A percentile compares a stretch with the other conserved stretches of the same genome.
phyloP scores from a whole-genome alignment of 2,113 vertebrate genomes.

The Dunckerocampus dactyliophorus region DNA sequence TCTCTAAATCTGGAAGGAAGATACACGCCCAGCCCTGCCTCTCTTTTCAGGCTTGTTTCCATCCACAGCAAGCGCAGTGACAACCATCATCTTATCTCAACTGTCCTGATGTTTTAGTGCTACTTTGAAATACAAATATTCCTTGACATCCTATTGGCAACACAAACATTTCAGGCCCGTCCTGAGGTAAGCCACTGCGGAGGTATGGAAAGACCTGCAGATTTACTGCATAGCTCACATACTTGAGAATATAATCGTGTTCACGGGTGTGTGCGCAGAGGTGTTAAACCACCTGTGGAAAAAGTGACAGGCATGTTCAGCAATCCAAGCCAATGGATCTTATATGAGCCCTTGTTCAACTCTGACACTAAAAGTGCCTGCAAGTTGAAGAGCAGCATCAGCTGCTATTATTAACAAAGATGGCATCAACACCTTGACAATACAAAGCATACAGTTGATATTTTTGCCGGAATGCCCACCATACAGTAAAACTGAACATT shows the following conservation, averaged over 20 bases:
- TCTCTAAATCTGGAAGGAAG: conserved; percentile 58
- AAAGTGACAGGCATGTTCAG: conserved; percentile 9
- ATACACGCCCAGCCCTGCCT: conserved; percentile 43
- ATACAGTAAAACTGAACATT: no score
- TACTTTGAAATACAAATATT: not conserved
- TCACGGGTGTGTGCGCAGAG: conserved; percentile 5
- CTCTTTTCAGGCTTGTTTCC: conserved; percentile 6
- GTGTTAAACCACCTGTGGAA: conserved; percentile 41
- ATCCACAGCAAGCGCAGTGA: conserved; percentile 16
- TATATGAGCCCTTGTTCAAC: not conserved
- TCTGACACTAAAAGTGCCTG: not conserved
- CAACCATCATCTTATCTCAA: conserved; percentile 10
- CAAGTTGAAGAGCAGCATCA: conserved; percentile 2
- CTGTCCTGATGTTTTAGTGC: not conserved
- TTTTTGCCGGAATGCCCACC: no score
- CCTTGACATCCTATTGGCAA: not conserved
- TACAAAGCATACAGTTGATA: not conserved
- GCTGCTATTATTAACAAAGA: not conserved
- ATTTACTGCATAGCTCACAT: conserved; percentile 52
- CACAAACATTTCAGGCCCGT: conserved; percentile 7
- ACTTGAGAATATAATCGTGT: conserved; percentile 13
- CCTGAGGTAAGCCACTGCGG: conserved; percentile 35
- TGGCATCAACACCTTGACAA: no score
- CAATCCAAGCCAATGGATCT: not conserved
- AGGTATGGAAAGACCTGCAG: conserved; percentile 34